A percentile compares a stretch with the other conserved stretches of the same genome.
These are phyloP conservation scores for Halcyon smyrnensis DNA, from an alignment of 2,797 vertebrate genomes.

Conservation along the genomic window DNA sequence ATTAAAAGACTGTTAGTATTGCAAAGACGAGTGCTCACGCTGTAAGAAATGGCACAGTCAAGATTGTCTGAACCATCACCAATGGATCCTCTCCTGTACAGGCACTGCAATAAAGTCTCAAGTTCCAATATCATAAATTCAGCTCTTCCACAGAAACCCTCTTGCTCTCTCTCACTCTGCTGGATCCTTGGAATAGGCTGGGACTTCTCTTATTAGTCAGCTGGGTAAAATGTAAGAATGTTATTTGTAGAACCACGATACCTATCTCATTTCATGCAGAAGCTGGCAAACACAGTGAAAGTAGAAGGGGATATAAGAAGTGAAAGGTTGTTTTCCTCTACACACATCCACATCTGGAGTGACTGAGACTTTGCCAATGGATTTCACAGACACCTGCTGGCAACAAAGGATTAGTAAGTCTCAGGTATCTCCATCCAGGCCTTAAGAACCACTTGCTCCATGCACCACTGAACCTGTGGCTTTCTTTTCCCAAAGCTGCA, in stretches of 20 bases:
- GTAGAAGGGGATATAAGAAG: background rate
- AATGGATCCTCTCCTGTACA: background rate
- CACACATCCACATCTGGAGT: background rate
- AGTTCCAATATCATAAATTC: background rate
- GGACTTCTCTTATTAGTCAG: background rate
- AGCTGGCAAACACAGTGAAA: background rate
- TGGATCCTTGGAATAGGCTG: background rate
- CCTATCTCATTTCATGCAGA: background rate
- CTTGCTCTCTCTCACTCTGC: background rate
- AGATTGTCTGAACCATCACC: background rate
- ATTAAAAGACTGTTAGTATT: background rate
- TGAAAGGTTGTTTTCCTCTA: background rate
- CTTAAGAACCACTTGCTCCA: background rate
- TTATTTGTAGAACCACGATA: background rate
- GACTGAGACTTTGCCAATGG: background rate
- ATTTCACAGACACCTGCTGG: background rate
- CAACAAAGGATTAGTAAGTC: background rate
- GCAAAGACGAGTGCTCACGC: background rate
- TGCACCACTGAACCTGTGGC: background rate
- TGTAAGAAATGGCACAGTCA: background rate
- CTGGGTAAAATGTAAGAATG: background rate
- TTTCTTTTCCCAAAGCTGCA: accelerated
- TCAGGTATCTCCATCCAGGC: background rate
- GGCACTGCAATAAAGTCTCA: background rate
- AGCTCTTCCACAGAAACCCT: background rate